These are phyloP conservation scores for Pristiophorus japonicus DNA, from an alignment of 2,113 vertebrate genomes.

Conservation along the genomic window DNA sequence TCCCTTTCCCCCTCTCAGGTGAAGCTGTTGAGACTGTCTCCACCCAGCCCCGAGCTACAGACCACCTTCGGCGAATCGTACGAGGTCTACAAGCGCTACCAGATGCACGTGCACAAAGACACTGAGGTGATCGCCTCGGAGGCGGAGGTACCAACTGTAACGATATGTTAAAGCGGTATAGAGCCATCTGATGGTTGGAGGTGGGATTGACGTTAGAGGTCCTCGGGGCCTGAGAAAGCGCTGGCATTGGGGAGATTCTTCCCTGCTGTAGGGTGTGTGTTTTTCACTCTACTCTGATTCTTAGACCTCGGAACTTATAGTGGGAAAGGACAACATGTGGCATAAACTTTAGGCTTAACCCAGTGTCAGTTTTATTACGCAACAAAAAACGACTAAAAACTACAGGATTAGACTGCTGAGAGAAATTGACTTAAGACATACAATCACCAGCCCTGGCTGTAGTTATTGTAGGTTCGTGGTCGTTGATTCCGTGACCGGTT, in stretches of 20 bases:
- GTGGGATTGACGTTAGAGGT: background rate
- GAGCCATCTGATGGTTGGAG: background rate
- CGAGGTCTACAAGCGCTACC: constrained; percentile 30
- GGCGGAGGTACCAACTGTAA: constrained; percentile 15
- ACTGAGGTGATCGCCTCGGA: constrained; percentile 31
- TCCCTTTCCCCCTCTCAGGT: background rate
- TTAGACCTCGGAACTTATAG: too few species aligned
- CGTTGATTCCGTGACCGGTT: too few species aligned
- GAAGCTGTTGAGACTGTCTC: constrained; percentile 28
- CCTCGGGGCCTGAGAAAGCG: background rate
- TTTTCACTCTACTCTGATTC: too few species aligned
- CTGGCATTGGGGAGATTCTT: background rate
- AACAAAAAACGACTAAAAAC: too few species aligned
- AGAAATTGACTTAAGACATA: too few species aligned
- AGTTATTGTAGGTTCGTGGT: too few species aligned
- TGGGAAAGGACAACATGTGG: too few species aligned
- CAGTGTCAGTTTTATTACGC: too few species aligned
- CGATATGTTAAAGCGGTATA: background rate
- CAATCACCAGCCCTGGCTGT: too few species aligned
- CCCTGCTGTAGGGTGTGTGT: too few species aligned
- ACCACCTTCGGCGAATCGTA: constrained; percentile 20
- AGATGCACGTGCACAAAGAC: constrained; percentile 34
- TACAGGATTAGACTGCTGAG: too few species aligned
- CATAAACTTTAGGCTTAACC: too few species aligned
- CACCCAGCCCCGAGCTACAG: constrained; percentile 31